phyloP scores from a whole-genome alignment of 1,140 invertebrate species.

The Dendroctonus ponderosae region DNA sequence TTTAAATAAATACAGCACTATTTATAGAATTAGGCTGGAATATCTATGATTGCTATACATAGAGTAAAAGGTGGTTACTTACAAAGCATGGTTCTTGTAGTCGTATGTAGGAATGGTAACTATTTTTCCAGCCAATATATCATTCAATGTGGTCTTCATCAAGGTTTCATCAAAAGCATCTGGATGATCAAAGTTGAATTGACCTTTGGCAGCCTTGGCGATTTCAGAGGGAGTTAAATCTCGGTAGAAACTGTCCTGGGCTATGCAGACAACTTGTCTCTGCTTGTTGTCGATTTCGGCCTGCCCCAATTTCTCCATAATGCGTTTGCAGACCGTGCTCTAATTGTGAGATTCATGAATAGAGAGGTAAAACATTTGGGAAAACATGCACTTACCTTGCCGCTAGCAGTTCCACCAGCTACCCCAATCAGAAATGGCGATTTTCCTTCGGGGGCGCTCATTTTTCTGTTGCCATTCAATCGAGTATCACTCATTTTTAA shows the following conservation, averaged over 20 bases:
- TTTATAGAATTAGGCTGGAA: too few relatives aligned
- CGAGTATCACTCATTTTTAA: constrained; percentile 41
- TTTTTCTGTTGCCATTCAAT: constrained; percentile 47
- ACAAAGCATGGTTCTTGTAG: constrained; percentile 83
- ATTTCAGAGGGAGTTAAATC: constrained; percentile 80
- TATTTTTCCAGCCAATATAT: constrained; percentile 78
- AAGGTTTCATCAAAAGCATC: constrained; percentile 88
- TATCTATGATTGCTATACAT: not conserved
- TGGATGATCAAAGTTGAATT: constrained; percentile 98
- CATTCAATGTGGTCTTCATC: constrained; percentile 74
- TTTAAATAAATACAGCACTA: too few relatives aligned
- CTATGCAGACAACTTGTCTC: constrained; percentile 89
- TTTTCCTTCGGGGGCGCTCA: constrained; percentile 66
- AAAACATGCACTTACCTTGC: constrained; percentile 72
- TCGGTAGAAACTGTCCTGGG: constrained; percentile 94
- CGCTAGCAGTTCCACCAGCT: constrained; percentile 95
- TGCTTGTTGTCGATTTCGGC: constrained; percentile 87
- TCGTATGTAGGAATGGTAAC: constrained; percentile 90
- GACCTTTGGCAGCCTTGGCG: constrained; percentile 80
- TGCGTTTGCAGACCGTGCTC: constrained; percentile 95
- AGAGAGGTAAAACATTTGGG: constrained; percentile 24
- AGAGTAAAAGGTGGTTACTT: constrained; percentile 46
- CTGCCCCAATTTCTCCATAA: constrained; percentile 92
- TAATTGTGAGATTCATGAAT: constrained; percentile 48
- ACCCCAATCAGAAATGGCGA: constrained; percentile 96